phyloP scores from a whole-genome alignment of 2,113 vertebrate genomes.

The Corythoichthys haematopterus region DNA sequence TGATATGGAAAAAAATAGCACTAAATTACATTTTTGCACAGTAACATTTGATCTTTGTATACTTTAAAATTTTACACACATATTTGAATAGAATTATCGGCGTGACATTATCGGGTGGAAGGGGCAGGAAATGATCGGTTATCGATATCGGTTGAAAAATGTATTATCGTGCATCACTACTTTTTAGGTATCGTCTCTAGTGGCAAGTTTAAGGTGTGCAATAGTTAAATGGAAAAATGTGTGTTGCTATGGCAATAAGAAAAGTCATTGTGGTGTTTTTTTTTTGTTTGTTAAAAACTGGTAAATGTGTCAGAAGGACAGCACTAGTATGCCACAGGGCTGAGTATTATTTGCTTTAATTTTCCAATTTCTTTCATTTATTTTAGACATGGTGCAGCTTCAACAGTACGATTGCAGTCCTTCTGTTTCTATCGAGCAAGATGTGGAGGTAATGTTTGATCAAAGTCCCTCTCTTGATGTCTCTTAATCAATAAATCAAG shows the following conservation, averaged over 20 bases:
- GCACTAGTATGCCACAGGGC: background rate
- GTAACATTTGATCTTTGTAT: too few relatives aligned
- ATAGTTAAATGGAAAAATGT: background rate
- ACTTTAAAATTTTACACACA: too few relatives aligned
- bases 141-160: too few relatives aligned
- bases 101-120: too few relatives aligned
- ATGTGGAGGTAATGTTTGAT: conserved; percentile 72
- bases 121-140: too few relatives aligned
- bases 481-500: background rate
- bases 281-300: background rate
- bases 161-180: too few relatives aligned
- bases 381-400: conserved; percentile 85
- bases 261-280: background rate
- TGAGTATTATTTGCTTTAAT: background rate
- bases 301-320: background rate
- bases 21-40: too few relatives aligned
- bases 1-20: too few relatives aligned
- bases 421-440: conserved; percentile 68
- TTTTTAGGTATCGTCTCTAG: background rate
- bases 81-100: too few relatives aligned
- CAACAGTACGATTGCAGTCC: conserved; percentile 77
- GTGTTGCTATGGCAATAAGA: conserved; percentile 6
- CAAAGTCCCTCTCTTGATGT: background rate
- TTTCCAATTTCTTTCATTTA: background rate
- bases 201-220: background rate